Evolutionary conservation across 2,113 vertebrate genomes (phyloP), one percentile per base, ranked within the genome.

Genomic region (Myodes glareolus): DNA sequence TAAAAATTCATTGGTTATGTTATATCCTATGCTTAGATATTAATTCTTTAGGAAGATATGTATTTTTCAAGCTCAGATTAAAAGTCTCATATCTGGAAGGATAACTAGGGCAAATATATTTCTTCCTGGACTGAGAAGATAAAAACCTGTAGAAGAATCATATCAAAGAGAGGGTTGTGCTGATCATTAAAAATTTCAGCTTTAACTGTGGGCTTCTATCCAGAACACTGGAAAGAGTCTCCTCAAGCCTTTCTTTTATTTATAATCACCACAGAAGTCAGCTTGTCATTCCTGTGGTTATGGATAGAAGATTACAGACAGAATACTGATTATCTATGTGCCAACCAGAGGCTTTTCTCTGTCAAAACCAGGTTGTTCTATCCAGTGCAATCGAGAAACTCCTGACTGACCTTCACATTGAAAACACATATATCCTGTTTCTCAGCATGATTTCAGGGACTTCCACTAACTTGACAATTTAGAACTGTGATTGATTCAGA

Each of bases 401-500:
- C 80, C 70, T 92, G 61, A 78, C 91, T 86, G 91, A 91, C 84
- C 65, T 96, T 97, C 86, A 82, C 52, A 39, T 81, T 58, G 23
- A 42, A 52, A 93, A 90, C 52, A 86, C 33, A 90, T 94, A 88
- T 94, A 80, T 94, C 63, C 88, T 76, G n/a, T 72, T 91, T 91
- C 94, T 97, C 88, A 94, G 91, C 77, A 70, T 97, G 92, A 93
- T 90, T 96, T 92, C 77, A 21, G 33, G 55, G 87, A 91, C 47
- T 94, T 95, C 75, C n/a, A 75, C 73, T 94, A 82, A 87, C 23
- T 9, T 94, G 61, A 47, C 76, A 88, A 70, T 94, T 96, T 97
- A 78, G 63, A 89, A 78, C 72, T 94, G 82, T 94, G 92, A 97
- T 96, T 68, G 88, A 90, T 42, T 92, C 76, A 73, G 70, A 85